Percentiles rank a stretch among this genome's conserved stretches.
phyloP scores from a whole-genome alignment of 2,113 vertebrate genomes.

The Petromus typicus region DNA sequence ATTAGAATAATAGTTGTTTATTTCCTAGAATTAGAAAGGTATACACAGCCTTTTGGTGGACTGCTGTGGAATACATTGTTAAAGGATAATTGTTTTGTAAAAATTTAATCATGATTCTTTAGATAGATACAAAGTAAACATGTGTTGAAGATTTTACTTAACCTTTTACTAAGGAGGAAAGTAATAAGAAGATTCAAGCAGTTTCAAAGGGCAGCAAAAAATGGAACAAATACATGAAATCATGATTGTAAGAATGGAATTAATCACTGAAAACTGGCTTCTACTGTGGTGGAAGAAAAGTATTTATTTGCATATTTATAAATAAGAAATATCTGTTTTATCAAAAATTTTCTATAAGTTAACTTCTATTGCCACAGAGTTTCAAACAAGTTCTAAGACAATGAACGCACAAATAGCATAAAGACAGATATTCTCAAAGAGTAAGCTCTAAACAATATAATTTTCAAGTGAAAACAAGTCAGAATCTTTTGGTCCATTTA shows the following conservation, averaged over 20 bases:
- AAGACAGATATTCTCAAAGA: not conserved
- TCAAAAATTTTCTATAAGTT: not conserved
- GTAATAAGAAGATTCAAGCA: not conserved
- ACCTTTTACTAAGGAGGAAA: slow-evolving; percentile 7
- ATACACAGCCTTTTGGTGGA: not conserved
- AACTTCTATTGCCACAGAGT: not conserved
- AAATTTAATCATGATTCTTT: slow-evolving; percentile 2
- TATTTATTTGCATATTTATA: slow-evolving; percentile 39
- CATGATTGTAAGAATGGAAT: not conserved
- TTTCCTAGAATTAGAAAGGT: not conserved
- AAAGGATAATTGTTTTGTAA: slow-evolving; percentile 2
- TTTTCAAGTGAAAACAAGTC: not conserved
- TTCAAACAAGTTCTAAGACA: slow-evolving; percentile 32
- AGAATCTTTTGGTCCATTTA: slow-evolving; percentile 4
- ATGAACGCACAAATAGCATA: not conserved
- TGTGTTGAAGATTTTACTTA: slow-evolving; percentile 36
- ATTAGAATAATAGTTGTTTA: not conserved
- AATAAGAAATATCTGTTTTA: slow-evolving; percentile 41
- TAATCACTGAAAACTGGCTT: not conserved
- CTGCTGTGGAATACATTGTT: not conserved
- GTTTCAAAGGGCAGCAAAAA: not conserved
- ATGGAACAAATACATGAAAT: slow-evolving; percentile 9
- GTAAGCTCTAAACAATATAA: not conserved
- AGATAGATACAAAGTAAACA: not conserved
- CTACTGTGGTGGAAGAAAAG: not conserved